Base-by-base conservation (phyloP, 2,888 invertebrate genomes). In the Sphaerophoria rueppellii region DNA sequence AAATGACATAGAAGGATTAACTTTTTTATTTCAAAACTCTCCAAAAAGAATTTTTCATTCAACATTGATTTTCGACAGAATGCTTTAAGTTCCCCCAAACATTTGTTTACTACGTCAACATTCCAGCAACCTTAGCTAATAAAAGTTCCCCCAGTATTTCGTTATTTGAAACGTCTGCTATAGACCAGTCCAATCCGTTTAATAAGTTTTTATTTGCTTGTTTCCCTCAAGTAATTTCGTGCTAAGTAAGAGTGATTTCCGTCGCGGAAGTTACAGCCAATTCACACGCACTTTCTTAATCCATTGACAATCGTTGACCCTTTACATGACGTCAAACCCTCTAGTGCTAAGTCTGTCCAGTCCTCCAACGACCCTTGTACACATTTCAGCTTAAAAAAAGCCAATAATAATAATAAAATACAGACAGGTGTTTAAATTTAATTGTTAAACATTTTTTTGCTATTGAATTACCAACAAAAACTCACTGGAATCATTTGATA, bases 381-480 rank as follows among this genome's bases (percentile, higher is more conserved):
- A 43, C 6, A 61, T 16, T 46, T 43, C 2, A 4, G 12, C 60
- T 54, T 9, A 5, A 5, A 9, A 0, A 52, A 46, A n/a, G 50
- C 6, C 6, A 24, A 6, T 12, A 4, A 37, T 9, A 67, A 52
- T 12, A 43, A 43, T 11, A 71, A 76, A 76, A 34, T 16, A 52
- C 43, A 40, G 74, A 55, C 83, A 83, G 75, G 83, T 83, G 83
- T 79, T 79, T 61, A 48, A 24, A 24, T 24, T 24, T 48, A 79
- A 69, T 79, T 83, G 75, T 72, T 79, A 55, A 76, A 61, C 69
- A 72, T 76, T 76, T 40, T 48, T n/a, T 43, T 60, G 34, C 71
- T 71, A 63, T 16, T 37, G 57, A 65, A 50, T 55, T 48, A 74
- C 65, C 67, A 32, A n/a, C 48, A 55, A 57, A 55, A 55, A 35